Conservation (phyloP, 2,113 vertebrate genomes). For the Aphyosemion australe region DNA sequence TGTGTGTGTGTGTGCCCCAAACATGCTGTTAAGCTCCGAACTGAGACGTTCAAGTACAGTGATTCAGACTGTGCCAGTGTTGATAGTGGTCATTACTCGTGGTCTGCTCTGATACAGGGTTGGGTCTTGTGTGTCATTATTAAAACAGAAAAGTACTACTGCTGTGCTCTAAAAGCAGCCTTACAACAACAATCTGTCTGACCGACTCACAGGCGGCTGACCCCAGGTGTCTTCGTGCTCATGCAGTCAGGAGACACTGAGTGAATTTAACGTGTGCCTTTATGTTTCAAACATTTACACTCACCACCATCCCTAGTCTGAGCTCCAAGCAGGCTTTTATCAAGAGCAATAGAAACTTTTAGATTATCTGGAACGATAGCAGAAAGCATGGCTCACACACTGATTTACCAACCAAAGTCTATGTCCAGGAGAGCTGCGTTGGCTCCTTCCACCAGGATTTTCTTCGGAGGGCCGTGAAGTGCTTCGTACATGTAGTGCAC, state of each 20-base stretch:
- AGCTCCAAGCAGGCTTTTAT: constrained; percentile 43
- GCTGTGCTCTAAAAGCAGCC: background rate
- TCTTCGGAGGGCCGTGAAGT: constrained; percentile 92
- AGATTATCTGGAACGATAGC: too few relatives aligned
- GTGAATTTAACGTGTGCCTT: constrained; percentile 27
- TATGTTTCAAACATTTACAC: constrained; percentile 19
- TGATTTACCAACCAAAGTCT: constrained; percentile 89
- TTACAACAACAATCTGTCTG: constrained; percentile 6
- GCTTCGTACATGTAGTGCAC: constrained; percentile 96
- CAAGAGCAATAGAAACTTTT: too few relatives aligned
- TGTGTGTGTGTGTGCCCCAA: too few relatives aligned
- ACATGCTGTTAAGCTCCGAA: too few relatives aligned
- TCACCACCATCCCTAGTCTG: constrained; percentile 36
- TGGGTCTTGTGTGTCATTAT: constrained; percentile 12
- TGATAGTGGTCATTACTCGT: constrained; percentile 12
- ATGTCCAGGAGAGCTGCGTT: constrained; percentile 96
- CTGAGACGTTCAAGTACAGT: background rate
- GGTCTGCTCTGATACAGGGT: constrained; percentile 1
- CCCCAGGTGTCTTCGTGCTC: constrained; percentile 43
- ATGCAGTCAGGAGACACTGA: constrained; percentile 45
- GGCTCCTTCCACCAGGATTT: constrained; percentile 96
- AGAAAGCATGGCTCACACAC: too few relatives aligned
- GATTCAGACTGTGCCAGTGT: background rate
- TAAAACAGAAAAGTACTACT: background rate
- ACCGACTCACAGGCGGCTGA: constrained; percentile 10